Evolutionary conservation across 35 echinoderm and acorn worm genomes (phyloP), one percentile per base, ranked within the genome.

Genomic region (Patiria miniata): DNA sequence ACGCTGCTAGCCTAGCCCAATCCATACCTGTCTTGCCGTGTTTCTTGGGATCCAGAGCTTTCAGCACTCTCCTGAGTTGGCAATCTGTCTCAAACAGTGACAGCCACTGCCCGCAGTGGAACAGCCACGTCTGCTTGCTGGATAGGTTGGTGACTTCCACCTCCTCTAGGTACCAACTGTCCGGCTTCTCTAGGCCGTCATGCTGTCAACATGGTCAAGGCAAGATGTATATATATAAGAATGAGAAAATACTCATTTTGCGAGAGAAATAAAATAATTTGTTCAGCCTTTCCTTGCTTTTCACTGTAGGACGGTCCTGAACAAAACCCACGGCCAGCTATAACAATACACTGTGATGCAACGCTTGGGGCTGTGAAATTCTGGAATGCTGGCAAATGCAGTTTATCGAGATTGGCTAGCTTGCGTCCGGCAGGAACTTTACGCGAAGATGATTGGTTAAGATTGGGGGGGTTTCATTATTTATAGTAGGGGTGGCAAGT

Each of bases 71-170:
- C 22, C 86, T 92, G 16, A 99, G 83, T 69, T 99, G 96, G 50
- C 96, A 99, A 65, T 99, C 96, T 42, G 79, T 92, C 79, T 99
- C 92, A 92, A 99, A 99, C 6, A 99, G 77, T n/a, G 96, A 99
- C 39, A 99, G 77, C 96, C 96, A 99, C 44, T 99, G 93, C 58
- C 78, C 84, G 51, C 96, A 99, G 23, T 83, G 93, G 53, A 99
- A 99, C 26, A 90, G 28, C 92, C 92, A 99, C 0, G 83, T 88
- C 39, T 94, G 91, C 69, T 94, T 94, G 32, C 59, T 94, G 30
- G 89, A 40, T 16, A 99, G 36, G 78, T 99, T 94, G 5, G 92
- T 94, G 0, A 99, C 90, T 33, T 91, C 86, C 6, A 99, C 79
- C 22, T 81, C 65, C 42, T 94, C 96, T 19, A 99, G 19, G 32